Conservation (phyloP, 2,888 invertebrate genomes). For the Schrankia costaestrigalis region DNA sequence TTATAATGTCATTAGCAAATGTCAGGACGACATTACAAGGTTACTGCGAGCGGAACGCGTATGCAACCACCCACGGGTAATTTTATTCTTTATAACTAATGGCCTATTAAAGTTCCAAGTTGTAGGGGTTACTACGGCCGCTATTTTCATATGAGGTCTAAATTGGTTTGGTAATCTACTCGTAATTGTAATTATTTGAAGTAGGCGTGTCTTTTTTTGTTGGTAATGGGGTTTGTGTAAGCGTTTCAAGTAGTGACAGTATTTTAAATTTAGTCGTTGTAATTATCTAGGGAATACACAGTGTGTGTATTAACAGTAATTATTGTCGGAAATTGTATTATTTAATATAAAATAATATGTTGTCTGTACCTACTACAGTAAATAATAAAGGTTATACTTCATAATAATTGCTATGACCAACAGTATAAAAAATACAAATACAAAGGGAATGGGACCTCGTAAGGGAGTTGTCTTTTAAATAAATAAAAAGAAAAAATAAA, state of each 20-base stretch:
- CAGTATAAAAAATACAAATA: too few relatives aligned
- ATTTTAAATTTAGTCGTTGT: conserved; percentile 9
- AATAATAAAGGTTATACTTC: too few relatives aligned
- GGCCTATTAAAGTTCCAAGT: conserved; percentile 29
- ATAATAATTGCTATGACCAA: too few relatives aligned
- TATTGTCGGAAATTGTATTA: too few relatives aligned
- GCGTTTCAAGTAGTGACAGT: conserved; percentile 22
- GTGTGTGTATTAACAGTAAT: too few relatives aligned
- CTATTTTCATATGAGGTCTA: conserved; percentile 28
- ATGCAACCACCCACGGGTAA: conserved; percentile 33
- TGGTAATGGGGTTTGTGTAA: conserved; percentile 25
- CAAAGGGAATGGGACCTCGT: too few relatives aligned
- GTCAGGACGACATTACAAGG: conserved; percentile 48
- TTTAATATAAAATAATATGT: too few relatives aligned
- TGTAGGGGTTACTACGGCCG: conserved; percentile 24
- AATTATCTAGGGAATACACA: too few relatives aligned
- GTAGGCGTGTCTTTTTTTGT: conserved; percentile 29
- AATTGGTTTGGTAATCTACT: conserved; percentile 32
- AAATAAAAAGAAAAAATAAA: too few relatives aligned
- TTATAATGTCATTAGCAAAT: conserved; percentile 62
- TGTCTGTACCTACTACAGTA: too few relatives aligned
- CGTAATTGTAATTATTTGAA: conserved; percentile 23
- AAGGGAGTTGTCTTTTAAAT: too few relatives aligned
- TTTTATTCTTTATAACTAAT: conserved; percentile 32
- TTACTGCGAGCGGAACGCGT: conserved; percentile 36